Evolutionary conservation across 2,888 invertebrate genomes (phyloP), one percentile per base, ranked within the genome.

Genomic region (Pheosia gnoma): DNA sequence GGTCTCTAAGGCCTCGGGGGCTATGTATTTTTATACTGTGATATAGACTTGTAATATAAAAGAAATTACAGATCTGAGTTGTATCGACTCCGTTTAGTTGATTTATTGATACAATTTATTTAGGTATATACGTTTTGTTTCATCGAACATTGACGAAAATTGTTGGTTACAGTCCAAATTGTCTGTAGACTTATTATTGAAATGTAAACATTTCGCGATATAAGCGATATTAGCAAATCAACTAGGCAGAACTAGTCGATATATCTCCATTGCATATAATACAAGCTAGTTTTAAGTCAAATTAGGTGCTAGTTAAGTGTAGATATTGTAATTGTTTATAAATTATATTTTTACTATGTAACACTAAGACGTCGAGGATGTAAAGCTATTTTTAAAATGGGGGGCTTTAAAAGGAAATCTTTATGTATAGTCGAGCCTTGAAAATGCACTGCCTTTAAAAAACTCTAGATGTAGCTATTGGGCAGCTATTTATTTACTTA

Each of bases 21-120:
- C 64, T 68, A 83, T 82, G 90, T 93, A 91, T 92, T 91, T 90
- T 86, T 74, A 87, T 86, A 88, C 93, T 93, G 93, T 93, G 93
- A 93, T 93, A 93, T 91, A 90, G 87, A 75, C 81, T 80, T 84
- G 82, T 90, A 86, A 78, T 70, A 71, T 72, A 68, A 75, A 80
- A 79, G 73, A 75, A 83, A 85, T 75, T 73, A 67, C 79, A 83
- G 79, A 79, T 75, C 78, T 70, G 73, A 68, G 76, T 59, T 68
- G 63, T 67, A 25, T 45, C 38, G 57, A 45, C 58, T 39, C 6
- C n/a, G 39, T 54, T 54, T 54, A 54, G 38, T 54, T 9, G 54
- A 37, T 54, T 54, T 38, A 11, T 52, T n/a, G n/a, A n/a, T n/a
- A n/a, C n/a, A n/a, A n/a, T n/a, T n/a, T n/a, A n/a, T n/a, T n/a